Evolutionary conservation across 2,113 vertebrate genomes (phyloP).

Genomic region (Romanogobio albipinnatus): DNA sequence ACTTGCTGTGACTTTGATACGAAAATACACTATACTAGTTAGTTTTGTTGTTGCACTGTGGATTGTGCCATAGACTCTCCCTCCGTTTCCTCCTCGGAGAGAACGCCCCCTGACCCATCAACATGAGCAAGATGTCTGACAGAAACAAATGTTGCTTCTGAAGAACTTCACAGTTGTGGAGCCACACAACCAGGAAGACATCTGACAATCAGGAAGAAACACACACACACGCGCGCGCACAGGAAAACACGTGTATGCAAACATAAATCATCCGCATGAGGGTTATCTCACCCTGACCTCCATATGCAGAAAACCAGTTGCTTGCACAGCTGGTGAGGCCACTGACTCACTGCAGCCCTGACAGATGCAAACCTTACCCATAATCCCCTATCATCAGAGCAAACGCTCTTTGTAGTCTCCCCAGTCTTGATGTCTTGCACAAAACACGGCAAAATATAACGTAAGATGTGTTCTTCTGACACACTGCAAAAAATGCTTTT

Average conservation of each 20-base stretch:
- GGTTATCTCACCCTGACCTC: slow-evolving; percentile 36
- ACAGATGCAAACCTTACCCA: slow-evolving; percentile 35
- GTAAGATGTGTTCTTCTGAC: background rate
- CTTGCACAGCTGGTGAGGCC: slow-evolving; percentile 43
- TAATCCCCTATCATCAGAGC: slow-evolving; percentile 29
- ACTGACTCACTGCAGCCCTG: slow-evolving; percentile 34
- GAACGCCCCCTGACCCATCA: background rate
- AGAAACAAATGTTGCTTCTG: slow-evolving; percentile 33
- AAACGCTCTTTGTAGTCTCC: slow-evolving; percentile 16
- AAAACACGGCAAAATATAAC: background rate
- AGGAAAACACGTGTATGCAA: slow-evolving; percentile 38
- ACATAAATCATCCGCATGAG: slow-evolving; percentile 30
- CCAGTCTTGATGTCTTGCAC: background rate
- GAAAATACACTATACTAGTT: background rate
- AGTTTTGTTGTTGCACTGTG: background rate
- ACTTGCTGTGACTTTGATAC: too few species aligned
- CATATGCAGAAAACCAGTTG: slow-evolving; percentile 28
- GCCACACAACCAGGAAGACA: slow-evolving; percentile 24
- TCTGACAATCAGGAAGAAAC: slow-evolving; percentile 34
- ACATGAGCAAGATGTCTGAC: background rate
- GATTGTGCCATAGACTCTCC: background rate
- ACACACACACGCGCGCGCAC: slow-evolving; percentile 32
- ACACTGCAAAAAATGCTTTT: too few species aligned
- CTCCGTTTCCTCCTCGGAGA: background rate
- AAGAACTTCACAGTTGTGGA: slow-evolving; percentile 8